phyloP scores from a whole-genome alignment of 2,888 invertebrate species.

The Furcula furcula region DNA sequence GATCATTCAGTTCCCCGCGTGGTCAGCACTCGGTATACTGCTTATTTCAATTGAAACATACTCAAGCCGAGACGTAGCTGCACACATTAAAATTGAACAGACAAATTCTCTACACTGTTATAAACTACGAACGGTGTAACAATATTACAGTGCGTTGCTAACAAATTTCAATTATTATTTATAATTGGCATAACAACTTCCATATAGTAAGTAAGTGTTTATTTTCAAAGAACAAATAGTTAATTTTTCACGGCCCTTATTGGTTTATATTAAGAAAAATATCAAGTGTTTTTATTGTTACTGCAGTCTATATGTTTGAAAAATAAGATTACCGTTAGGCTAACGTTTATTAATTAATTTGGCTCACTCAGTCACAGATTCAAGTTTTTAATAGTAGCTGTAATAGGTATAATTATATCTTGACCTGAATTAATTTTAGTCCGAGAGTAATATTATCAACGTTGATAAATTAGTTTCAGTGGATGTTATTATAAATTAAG shows the following conservation, averaged over 20 bases:
- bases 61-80: conserved; percentile 42
- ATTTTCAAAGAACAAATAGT: background rate
- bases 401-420: background rate
- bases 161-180: conserved; percentile 2
- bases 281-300: too few relatives aligned
- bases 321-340: too few relatives aligned
- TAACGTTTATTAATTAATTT: too few relatives aligned
- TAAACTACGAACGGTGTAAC: conserved; percentile 13
- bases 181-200: conserved; percentile 1
- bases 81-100: conserved; percentile 17
- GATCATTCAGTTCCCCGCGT: conserved; percentile 36
- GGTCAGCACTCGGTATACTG: conserved; percentile 26
- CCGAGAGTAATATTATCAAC: background rate
- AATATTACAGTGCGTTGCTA: conserved; percentile 21
- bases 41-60: conserved; percentile 55
- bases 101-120: conserved; percentile 22
- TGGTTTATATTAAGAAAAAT: too few relatives aligned
- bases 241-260: conserved; percentile 9
- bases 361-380: conserved; percentile 3
- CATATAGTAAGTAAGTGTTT: conserved; percentile 16
- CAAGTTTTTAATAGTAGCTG: too few relatives aligned
- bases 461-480: conserved; percentile 10
- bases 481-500: conserved; percentile 2
- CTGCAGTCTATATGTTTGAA: too few relatives aligned
- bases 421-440: background rate